Evolutionary conservation across 2,888 invertebrate genomes (phyloP).

Genomic region (Dryadula phaetusa): DNA sequence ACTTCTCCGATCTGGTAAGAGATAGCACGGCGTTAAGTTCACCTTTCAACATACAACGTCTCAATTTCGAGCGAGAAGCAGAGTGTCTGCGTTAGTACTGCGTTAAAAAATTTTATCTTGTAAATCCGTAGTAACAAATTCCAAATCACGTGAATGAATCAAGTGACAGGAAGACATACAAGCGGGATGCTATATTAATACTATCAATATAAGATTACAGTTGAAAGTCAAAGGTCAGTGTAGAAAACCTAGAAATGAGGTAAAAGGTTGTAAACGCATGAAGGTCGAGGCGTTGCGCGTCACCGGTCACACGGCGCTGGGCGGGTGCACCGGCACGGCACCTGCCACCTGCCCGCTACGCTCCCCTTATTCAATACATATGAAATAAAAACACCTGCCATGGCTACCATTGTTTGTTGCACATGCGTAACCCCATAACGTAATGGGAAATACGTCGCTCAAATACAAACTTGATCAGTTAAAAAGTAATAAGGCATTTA

Average conservation of each 20-base stretch:
- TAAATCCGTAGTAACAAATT: too few relatives aligned
- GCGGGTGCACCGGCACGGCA: not conserved
- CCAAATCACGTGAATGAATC: not conserved
- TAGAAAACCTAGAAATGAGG: slow-evolving; percentile 40
- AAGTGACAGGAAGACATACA: slow-evolving; percentile 9
- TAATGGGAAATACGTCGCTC: not conserved
- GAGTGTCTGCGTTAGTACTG: too few relatives aligned
- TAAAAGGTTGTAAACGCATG: slow-evolving; percentile 16
- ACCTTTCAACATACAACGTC: too few relatives aligned
- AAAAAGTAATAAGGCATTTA: not conserved
- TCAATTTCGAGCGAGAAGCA: too few relatives aligned
- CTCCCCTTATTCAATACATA: not conserved
- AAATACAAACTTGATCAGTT: not conserved
- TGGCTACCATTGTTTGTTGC: not conserved
- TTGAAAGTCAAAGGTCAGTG: slow-evolving; percentile 34
- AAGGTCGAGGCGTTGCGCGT: slow-evolving; percentile 47
- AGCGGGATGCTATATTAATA: not conserved
- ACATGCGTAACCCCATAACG: not conserved
- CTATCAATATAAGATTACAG: slow-evolving; percentile 27
- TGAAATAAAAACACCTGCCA: not conserved
- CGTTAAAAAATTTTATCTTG: too few relatives aligned
- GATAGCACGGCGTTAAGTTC: too few relatives aligned
- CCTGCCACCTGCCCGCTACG: slow-evolving; percentile 31
- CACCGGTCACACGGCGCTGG: slow-evolving; percentile 32
- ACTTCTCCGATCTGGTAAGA: too few relatives aligned